Percentiles rank a stretch among this genome's conserved stretches.
Evolutionary conservation across 2,888 invertebrate species (phyloP).

Genomic region (Agrotis exclamationis): DNA sequence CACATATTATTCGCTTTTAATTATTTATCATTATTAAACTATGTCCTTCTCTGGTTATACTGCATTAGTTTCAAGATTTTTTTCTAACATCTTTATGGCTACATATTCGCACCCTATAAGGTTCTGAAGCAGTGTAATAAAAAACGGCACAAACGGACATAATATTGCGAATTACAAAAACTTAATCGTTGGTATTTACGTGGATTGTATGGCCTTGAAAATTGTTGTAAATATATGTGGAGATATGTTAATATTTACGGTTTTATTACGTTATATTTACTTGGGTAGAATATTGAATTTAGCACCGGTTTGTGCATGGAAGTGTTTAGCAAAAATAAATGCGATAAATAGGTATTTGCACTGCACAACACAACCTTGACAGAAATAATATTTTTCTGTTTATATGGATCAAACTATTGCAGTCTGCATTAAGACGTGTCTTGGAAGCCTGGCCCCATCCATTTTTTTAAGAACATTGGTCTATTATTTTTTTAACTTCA

Average conservation of each 20-base stretch:
- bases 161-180: constrained; percentile 47
- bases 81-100: constrained; percentile 59
- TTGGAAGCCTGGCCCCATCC: not conserved
- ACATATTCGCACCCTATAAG: constrained; percentile 53
- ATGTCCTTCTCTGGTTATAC: constrained; percentile 77
- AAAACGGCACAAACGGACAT: constrained; percentile 28
- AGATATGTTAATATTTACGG: constrained; percentile 49
- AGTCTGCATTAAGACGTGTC: not conserved
- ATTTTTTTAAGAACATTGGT: not conserved
- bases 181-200: constrained; percentile 29
- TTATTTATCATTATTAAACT: constrained; percentile 87
- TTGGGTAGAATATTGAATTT: constrained; percentile 43
- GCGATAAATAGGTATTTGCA: constrained; percentile 5
- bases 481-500: not conserved
- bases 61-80: constrained; percentile 66
- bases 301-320: constrained; percentile 19
- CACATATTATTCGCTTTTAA: constrained; percentile 83
- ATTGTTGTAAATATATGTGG: constrained; percentile 44
- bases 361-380: constrained; percentile 8
- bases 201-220: constrained; percentile 51
- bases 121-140: constrained; percentile 37
- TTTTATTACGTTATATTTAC: constrained; percentile 38
- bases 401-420: not conserved
- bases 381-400: not conserved
- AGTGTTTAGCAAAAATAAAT: constrained; percentile 26